phyloP scores from a whole-genome alignment of 2,888 invertebrate genomes.

The Calameuta filiformis region DNA sequence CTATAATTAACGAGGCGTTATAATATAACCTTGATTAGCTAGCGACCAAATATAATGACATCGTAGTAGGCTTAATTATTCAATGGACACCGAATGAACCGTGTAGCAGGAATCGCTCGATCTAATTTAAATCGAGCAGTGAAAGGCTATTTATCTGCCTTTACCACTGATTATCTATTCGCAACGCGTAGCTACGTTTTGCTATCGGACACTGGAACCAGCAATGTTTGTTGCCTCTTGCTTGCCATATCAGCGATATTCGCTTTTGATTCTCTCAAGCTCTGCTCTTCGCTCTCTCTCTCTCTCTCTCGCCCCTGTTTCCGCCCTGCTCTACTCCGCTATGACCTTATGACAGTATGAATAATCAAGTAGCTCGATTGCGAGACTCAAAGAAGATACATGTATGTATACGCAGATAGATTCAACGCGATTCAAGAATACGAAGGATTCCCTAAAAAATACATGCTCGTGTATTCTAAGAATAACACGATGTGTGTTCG shows the following conservation, averaged over 20 bases:
- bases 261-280: no score
- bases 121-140: conserved; percentile 44
- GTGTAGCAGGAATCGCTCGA: conserved; percentile 28
- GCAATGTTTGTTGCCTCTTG: no score
- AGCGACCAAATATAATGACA: conserved; percentile 16
- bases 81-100: conserved; percentile 28
- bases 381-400: no score
- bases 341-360: conserved; percentile 29
- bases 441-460: no score
- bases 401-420: no score
- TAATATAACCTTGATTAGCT: conserved; percentile 18
- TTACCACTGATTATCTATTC: conserved; percentile 44
- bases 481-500: no score
- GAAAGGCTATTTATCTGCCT: conserved; percentile 42
- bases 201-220: no score
- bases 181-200: conserved; percentile 20
- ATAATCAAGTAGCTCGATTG: conserved; percentile 14
- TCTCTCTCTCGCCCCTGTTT: no score
- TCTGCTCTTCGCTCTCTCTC: no score
- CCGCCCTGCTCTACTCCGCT: conserved; percentile 8
- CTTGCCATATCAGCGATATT: no score
- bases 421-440: no score
- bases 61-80: conserved; percentile 30
- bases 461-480: no score
- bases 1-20: conserved; percentile 20